phyloP scores from a whole-genome alignment of 2,113 vertebrate species.

The Pangasianodon gigas region DNA sequence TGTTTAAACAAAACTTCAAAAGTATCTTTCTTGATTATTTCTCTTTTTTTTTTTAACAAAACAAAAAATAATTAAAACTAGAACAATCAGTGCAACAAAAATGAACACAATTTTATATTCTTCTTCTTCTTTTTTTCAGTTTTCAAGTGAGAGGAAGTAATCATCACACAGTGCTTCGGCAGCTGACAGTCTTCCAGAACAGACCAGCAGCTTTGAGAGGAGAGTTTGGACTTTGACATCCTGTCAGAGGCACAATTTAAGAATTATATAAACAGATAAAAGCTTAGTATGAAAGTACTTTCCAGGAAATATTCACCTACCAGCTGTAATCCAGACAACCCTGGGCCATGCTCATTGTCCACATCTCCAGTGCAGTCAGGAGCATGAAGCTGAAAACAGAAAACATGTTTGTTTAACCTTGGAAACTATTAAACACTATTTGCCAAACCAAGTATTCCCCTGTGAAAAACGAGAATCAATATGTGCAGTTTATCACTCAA shows the following conservation, averaged over 20 bases:
- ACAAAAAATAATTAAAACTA: not conserved
- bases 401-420: not conserved
- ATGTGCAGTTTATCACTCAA: not conserved
- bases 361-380: slow-evolving; percentile 63
- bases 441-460: not conserved
- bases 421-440: too few relatives aligned
- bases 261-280: not conserved
- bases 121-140: not conserved
- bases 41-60: not conserved
- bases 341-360: slow-evolving; percentile 66
- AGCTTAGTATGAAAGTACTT: not conserved
- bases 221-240: slow-evolving; percentile 48
- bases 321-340: slow-evolving; percentile 64
- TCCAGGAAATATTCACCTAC: slow-evolving; percentile 58
- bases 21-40: not conserved
- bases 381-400: slow-evolving; percentile 68
- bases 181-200: slow-evolving; percentile 43
- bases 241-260: slow-evolving; percentile 45
- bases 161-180: slow-evolving; percentile 47
- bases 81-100: not conserved
- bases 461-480: not conserved
- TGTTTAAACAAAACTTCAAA: slow-evolving; percentile 14
- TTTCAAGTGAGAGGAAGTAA: slow-evolving; percentile 51
- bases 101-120: not conserved
- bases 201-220: slow-evolving; percentile 54